Evolutionary conservation across 2,888 invertebrate species (phyloP).

Genomic region (Portevinia maculata): DNA sequence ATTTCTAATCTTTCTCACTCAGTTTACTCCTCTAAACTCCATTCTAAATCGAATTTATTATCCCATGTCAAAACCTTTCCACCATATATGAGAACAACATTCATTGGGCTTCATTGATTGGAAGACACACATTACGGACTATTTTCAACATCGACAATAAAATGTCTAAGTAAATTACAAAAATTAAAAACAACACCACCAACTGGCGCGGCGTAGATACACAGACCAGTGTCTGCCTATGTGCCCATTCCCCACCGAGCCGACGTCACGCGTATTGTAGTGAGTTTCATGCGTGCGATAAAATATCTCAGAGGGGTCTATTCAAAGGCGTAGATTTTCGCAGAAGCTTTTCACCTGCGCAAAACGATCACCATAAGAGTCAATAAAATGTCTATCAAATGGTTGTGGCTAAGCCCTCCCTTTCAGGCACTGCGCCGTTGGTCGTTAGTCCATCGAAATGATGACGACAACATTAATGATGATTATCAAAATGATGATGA

Average conservation of each 20-base stretch:
- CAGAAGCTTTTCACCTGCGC: conserved; percentile 71
- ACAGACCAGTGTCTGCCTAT: no score
- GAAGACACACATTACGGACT: conserved; percentile 37
- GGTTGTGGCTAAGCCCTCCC: conserved; percentile 14
- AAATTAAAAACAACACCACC: conserved; percentile 53
- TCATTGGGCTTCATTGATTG: conserved; percentile 54
- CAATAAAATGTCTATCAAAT: conserved; percentile 72
- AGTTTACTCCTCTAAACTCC: not conserved
- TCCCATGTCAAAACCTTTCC: conserved; percentile 52
- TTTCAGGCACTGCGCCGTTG: not conserved
- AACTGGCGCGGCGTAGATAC: not conserved
- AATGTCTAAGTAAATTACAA: conserved; percentile 60
- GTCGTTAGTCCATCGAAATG: conserved; percentile 66
- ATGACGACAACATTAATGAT: conserved; percentile 64
- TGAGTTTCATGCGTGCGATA: conserved; percentile 68
- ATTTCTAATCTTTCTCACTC: no score
- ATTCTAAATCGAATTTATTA: conserved; percentile 42
- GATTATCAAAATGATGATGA: conserved; percentile 31
- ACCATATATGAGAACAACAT: conserved; percentile 43
- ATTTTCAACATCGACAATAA: conserved; percentile 48
- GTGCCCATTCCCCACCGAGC: not conserved
- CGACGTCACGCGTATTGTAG: conserved; percentile 61
- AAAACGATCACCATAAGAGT: conserved; percentile 59
- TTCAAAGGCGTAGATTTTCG: conserved; percentile 55
- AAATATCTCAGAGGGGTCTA: conserved; percentile 52